These are phyloP conservation scores for Lasius platythorax DNA, from an alignment of 2,888 invertebrate genomes.

Conservation along the genomic window DNA sequence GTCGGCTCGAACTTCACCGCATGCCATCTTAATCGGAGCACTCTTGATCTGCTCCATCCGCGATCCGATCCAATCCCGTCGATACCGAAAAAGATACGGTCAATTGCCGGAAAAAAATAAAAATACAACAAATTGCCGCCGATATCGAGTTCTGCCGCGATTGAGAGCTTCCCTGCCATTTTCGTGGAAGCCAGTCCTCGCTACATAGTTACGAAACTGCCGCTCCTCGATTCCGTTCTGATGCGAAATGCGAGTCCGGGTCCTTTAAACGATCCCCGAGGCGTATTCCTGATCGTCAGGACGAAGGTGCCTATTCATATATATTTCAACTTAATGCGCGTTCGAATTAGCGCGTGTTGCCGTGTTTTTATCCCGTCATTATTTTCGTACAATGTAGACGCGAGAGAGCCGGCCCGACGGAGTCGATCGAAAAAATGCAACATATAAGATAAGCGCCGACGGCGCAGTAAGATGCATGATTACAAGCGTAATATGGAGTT, in stretches of 20 bases:
- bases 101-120: constrained; percentile 25
- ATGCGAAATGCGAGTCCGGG: constrained; percentile 42
- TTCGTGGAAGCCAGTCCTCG: constrained; percentile 45
- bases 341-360: constrained; percentile 36
- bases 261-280: constrained; percentile 40
- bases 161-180: constrained; percentile 51
- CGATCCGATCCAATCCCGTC: constrained; percentile 36
- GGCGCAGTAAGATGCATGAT: constrained; percentile 28
- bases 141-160: constrained; percentile 35
- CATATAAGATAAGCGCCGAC: constrained; percentile 36
- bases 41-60: constrained; percentile 31
- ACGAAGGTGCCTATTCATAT: constrained; percentile 22
- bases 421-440: constrained; percentile 41
- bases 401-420: constrained; percentile 21
- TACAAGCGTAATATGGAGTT: constrained; percentile 36
- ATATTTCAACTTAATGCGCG: constrained; percentile 49
- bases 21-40: constrained; percentile 45
- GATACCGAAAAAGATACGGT: constrained; percentile 27
- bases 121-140: constrained; percentile 37
- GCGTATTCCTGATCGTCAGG: constrained; percentile 38
- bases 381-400: constrained; percentile 51
- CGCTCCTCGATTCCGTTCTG: constrained; percentile 37
- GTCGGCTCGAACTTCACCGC: constrained; percentile 25
- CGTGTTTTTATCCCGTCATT: constrained; percentile 40
- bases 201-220: constrained; percentile 54